A percentile compares a stretch with the other conserved stretches of the same genome.
Conservation (phyloP, 2,113 vertebrate genomes). For the Oophaga pumilio region DNA sequence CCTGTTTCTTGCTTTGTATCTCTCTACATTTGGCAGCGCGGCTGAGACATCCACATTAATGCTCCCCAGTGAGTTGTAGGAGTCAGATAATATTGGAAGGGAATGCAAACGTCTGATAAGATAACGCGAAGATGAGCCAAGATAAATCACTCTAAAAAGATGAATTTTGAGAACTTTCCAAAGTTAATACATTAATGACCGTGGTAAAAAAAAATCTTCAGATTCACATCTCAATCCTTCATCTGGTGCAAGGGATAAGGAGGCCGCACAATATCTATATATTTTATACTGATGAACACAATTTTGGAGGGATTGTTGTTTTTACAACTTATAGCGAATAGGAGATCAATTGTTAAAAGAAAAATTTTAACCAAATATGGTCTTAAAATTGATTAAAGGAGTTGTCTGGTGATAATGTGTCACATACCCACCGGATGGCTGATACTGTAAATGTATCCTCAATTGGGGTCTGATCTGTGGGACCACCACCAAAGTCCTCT, state of each 20-base stretch:
- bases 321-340: not conserved
- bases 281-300: conserved; percentile 11
- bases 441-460: no score
- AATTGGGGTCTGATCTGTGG: no score
- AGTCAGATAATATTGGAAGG: conserved; percentile 15
- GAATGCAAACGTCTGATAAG: conserved; percentile 16
- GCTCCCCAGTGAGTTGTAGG: not conserved
- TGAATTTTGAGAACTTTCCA: conserved; percentile 32
- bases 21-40: not conserved
- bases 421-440: no score
- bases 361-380: not conserved
- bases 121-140: conserved; percentile 26
- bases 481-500: no score
- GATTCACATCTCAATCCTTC: conserved; percentile 10
- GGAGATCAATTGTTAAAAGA: no score
- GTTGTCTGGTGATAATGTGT: no score
- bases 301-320: not conserved
- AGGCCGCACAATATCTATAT: not conserved
- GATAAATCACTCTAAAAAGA: conserved; percentile 24
- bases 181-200: conserved; percentile 27
- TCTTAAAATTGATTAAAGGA: not conserved
- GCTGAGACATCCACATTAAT: not conserved
- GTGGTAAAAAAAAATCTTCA: conserved; percentile 33
- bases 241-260: not conserved
- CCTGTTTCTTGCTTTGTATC: not conserved